A percentile compares a stretch with the other conserved stretches of the same genome.
Conservation (phyloP, 2,113 vertebrate species). For the Lucifuga dentata region DNA sequence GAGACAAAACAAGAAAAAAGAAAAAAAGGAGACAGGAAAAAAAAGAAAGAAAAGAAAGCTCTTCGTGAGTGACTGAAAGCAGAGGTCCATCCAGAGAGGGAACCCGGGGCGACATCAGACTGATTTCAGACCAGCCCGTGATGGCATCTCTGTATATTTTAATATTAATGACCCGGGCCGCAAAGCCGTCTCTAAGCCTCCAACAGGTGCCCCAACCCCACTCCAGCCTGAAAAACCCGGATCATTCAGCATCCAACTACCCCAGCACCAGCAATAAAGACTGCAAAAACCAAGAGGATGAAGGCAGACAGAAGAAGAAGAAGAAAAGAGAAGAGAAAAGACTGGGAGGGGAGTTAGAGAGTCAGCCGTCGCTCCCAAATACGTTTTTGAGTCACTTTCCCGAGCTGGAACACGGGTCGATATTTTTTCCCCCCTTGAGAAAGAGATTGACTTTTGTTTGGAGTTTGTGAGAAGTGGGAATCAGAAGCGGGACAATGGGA, state of each 20-base stretch:
- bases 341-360: slow-evolving; percentile 75
- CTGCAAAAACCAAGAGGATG: slow-evolving; percentile 63
- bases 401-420: slow-evolving; percentile 90
- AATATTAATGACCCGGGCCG: slow-evolving; percentile 85
- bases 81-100: slow-evolving; percentile 81
- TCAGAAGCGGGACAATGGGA: slow-evolving; percentile 99
- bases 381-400: slow-evolving; percentile 92
- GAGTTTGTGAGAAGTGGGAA: slow-evolving; percentile 99
- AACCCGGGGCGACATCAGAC: slow-evolving; percentile 85
- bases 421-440: slow-evolving; percentile 89
- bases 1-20: slow-evolving; percentile 73
- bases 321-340: slow-evolving; percentile 59
- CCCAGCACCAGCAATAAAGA: slow-evolving; percentile 45
- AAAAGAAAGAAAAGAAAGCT: slow-evolving; percentile 76
- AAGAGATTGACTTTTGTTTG: slow-evolving; percentile 99
- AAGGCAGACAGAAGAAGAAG: slow-evolving; percentile 42
- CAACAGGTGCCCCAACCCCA: slow-evolving; percentile 82
- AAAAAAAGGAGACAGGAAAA: slow-evolving; percentile 71
- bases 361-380: slow-evolving; percentile 75
- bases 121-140: slow-evolving; percentile 87
- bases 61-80: slow-evolving; percentile 82
- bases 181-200: slow-evolving; percentile 79
- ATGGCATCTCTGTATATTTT: slow-evolving; percentile 89
- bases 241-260: slow-evolving; percentile 66
- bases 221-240: slow-evolving; percentile 60